Conservation (phyloP, 2,797 vertebrate genomes). For the Danio jaintianensis region DNA sequence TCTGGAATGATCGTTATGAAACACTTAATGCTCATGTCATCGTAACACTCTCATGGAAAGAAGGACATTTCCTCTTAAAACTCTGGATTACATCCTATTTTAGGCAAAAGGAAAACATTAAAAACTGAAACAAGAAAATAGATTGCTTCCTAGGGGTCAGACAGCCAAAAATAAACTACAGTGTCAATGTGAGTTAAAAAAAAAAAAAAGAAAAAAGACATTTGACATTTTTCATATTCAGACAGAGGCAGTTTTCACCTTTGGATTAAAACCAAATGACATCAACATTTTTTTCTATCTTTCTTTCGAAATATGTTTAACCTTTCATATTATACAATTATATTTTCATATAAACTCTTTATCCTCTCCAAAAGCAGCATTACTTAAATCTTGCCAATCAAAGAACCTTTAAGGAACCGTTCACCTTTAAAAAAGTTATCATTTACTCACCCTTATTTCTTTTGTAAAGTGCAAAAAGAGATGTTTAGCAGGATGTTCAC, state of each 20-base stretch:
- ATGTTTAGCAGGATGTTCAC: neutral
- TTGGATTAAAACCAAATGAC: conserved; percentile 72
- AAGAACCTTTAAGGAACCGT: conserved; percentile 54
- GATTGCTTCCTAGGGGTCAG: conserved; percentile 60
- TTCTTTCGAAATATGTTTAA: conserved; percentile 54
- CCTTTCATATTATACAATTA: conserved; percentile 44
- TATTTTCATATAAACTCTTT: conserved; percentile 62
- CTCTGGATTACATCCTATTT: conserved; percentile 68
- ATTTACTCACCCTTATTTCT: neutral
- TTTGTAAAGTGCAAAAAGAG: neutral
- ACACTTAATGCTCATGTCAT: conserved; percentile 69
- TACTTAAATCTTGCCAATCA: conserved; percentile 74
- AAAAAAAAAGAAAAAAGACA: conserved; percentile 67
- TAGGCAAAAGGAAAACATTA: conserved; percentile 63
- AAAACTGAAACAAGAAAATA: conserved; percentile 56
- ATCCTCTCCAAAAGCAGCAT: conserved; percentile 73
- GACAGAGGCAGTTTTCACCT: conserved; percentile 63
- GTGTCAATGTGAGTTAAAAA: conserved; percentile 58
- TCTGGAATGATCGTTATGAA: conserved; percentile 75
- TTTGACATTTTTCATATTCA: conserved; percentile 68
- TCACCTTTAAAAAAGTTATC: neutral
- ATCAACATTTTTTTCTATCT: conserved; percentile 61
- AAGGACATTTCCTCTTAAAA: conserved; percentile 68
- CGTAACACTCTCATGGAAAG: conserved; percentile 71
- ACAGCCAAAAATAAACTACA: conserved; percentile 63